Evolutionary conservation across 2,797 vertebrate species (phyloP).

Genomic region (Falco berigora): DNA sequence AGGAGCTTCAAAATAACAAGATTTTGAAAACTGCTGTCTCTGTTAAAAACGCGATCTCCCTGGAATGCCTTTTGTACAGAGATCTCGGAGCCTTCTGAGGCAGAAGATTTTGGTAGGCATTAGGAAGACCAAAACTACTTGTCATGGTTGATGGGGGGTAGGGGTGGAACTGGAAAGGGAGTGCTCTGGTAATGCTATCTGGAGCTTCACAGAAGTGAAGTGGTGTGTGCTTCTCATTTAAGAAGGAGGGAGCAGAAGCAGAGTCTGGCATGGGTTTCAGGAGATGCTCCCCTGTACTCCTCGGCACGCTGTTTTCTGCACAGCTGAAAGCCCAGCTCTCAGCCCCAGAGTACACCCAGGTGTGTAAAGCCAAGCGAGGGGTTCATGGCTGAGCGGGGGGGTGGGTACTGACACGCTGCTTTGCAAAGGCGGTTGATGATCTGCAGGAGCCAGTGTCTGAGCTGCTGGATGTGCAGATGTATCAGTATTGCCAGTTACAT

Average conservation of each 20-base stretch:
- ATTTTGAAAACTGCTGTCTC: not conserved
- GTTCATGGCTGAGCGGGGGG: accelerated
- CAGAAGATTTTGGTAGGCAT: not conserved
- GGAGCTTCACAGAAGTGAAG: not conserved
- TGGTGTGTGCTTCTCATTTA: not conserved
- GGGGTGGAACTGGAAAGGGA: not conserved
- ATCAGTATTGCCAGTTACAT: accelerated
- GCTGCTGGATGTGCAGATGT: not conserved
- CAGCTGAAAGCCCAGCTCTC: not conserved
- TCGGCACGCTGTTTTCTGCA: not conserved
- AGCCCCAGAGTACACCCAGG: accelerated
- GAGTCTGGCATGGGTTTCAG: not conserved
- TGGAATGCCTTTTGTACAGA: not conserved
- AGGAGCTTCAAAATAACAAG: not conserved
- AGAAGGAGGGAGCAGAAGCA: not conserved
- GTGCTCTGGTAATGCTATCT: too few relatives aligned
- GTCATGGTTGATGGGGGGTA: not conserved
- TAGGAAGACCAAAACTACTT: not conserved
- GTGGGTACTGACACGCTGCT: accelerated
- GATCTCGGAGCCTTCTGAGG: not conserved
- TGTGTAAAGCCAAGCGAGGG: not conserved
- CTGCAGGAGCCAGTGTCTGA: not conserved
- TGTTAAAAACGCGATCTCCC: not conserved
- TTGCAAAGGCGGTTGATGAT: not conserved
- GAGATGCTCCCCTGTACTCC: not conserved